A percentile compares a stretch with the other conserved stretches of the same genome.
Evolutionary conservation across 2,888 invertebrate species (phyloP).

Genomic region (Limnephilus marmoratus): DNA sequence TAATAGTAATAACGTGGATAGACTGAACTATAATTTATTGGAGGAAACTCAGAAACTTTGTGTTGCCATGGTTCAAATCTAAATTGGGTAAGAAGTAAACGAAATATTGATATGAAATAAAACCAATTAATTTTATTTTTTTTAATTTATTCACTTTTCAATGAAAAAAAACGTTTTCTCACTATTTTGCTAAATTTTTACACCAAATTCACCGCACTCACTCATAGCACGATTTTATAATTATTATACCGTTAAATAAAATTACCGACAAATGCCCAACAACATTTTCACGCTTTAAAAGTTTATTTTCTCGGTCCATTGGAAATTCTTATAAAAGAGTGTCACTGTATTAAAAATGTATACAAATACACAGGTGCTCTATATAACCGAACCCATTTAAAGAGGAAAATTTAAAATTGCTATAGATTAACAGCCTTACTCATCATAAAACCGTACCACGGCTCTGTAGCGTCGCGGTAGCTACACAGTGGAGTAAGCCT

Average conservation of each 20-base stretch:
- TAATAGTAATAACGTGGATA: no score
- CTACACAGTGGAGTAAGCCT: no score
- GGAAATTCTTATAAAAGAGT: neutral
- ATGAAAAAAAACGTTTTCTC: neutral
- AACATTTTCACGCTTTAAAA: no score
- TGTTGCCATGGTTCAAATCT: neutral
- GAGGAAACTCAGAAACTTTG: neutral
- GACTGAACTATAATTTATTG: neutral
- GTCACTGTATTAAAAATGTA: no score
- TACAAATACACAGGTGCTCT: neutral
- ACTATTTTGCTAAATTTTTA: neutral
- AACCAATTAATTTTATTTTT: neutral
- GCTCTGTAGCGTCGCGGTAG: no score
- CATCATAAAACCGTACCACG: no score
- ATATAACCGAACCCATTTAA: no score
- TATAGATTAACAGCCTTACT: no score
- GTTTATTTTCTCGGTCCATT: no score
- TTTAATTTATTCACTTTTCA: neutral
- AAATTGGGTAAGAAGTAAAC: neutral
- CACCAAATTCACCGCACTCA: neutral
- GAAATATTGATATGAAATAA: neutral
- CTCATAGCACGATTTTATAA: no score
- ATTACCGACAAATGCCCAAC: no score
- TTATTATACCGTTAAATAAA: no score
- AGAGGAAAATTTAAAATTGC: neutral